These are phyloP conservation scores for Volucella bombylans DNA, from an alignment of 2,888 invertebrate species.

Conservation along the genomic window DNA sequence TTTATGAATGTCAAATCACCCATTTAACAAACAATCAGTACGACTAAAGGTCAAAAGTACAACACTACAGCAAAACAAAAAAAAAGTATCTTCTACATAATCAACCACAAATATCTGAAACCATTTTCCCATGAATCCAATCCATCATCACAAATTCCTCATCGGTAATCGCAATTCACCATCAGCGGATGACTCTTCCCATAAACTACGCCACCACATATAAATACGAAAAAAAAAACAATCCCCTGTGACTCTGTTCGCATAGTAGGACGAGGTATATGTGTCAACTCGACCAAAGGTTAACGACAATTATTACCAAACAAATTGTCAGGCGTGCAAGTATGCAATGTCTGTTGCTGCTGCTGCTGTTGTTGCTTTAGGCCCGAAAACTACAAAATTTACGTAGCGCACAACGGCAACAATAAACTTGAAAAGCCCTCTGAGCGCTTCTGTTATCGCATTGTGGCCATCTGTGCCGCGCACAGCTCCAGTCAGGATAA, in stretches of 20 bases:
- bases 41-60: not conserved
- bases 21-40: slow-evolving; percentile 32
- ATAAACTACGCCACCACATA: slow-evolving; percentile 53
- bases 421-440: slow-evolving; percentile 69
- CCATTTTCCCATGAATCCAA: slow-evolving; percentile 75
- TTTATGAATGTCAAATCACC: not conserved
- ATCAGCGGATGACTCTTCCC: slow-evolving; percentile 44
- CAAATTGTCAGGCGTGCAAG: slow-evolving; percentile 80
- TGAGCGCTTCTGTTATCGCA: slow-evolving; percentile 53
- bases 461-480: slow-evolving; percentile 64
- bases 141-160: slow-evolving; percentile 75
- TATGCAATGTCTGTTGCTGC: slow-evolving; percentile 31
- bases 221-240: not conserved
- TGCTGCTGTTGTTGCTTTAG: slow-evolving; percentile 1
- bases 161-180: slow-evolving; percentile 42
- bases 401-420: slow-evolving; percentile 33
- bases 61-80: not conserved
- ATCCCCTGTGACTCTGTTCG: slow-evolving; percentile 51
- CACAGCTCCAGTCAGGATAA: slow-evolving; percentile 75
- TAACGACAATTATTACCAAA: slow-evolving; percentile 82
- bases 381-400: slow-evolving; percentile 38
- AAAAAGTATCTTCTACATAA: slow-evolving; percentile 1
- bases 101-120: not conserved
- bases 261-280: slow-evolving; percentile 75
- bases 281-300: slow-evolving; percentile 81